phyloP scores from a whole-genome alignment of 2,888 invertebrate species.

The Eupithecia pulchellata region DNA sequence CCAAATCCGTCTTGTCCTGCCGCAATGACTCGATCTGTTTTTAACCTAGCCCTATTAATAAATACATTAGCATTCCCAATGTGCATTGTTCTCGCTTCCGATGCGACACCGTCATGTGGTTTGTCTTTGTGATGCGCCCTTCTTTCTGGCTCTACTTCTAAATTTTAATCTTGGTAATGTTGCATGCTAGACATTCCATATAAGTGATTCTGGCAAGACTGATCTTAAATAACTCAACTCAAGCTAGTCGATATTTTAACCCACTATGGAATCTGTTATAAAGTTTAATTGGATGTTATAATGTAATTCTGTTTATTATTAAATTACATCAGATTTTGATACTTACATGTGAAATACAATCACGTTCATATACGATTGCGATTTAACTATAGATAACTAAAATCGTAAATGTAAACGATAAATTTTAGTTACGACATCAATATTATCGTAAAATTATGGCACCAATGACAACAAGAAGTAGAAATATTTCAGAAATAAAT shows the following conservation, averaged over 20 bases:
- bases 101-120: constrained; percentile 26
- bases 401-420: background rate
- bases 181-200: background rate
- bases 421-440: background rate
- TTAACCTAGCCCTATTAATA: constrained; percentile 65
- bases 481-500: constrained; percentile 6
- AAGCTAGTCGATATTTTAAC: background rate
- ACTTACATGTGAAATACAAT: background rate
- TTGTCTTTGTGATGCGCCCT: constrained; percentile 17
- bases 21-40: constrained; percentile 63
- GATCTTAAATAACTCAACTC: background rate
- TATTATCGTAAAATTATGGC: background rate
- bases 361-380: background rate
- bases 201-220: background rate
- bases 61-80: constrained; percentile 46
- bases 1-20: constrained; percentile 73
- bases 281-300: background rate
- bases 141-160: constrained; percentile 12
- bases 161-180: background rate
- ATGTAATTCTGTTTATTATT: background rate
- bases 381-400: background rate
- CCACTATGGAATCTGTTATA: background rate
- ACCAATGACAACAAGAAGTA: background rate
- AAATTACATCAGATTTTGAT: constrained; percentile 3
- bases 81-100: constrained; percentile 38